phyloP scores from a whole-genome alignment of 2,888 invertebrate species.

The Nasonovia ribisnigri region DNA sequence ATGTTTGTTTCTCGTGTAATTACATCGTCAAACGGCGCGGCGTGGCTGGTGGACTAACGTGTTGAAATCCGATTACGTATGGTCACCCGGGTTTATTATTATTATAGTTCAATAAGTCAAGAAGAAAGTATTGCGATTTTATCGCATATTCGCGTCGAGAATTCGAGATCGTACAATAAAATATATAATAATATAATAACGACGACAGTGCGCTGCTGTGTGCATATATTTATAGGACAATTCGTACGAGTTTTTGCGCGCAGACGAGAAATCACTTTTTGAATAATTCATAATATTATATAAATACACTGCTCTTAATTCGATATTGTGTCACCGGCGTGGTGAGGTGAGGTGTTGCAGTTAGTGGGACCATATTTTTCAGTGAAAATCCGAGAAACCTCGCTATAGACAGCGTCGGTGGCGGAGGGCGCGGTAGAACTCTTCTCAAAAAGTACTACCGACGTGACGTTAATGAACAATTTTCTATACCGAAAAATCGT shows the following conservation, averaged over 20 bases:
- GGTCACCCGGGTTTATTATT: background rate
- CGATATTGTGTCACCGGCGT: conserved; percentile 8
- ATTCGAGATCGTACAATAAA: background rate
- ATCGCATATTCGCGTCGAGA: background rate
- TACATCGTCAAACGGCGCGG: background rate
- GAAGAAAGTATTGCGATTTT: background rate
- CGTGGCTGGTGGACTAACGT: background rate
- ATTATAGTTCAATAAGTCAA: background rate
- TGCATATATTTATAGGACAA: background rate
- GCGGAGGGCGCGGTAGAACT: background rate
- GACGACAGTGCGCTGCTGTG: background rate
- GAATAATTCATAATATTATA: conserved; percentile 59
- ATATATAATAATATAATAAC: background rate
- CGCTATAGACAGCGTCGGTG: background rate
- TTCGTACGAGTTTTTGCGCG: conserved; percentile 17
- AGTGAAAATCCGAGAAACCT: conserved; percentile 15
- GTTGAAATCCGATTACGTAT: background rate
- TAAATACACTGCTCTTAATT: conserved; percentile 34
- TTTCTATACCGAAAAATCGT: conserved; percentile 48
- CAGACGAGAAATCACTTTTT: conserved; percentile 53
- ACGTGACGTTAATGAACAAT: conserved; percentile 64
- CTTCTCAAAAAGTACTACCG: conserved; percentile 54
- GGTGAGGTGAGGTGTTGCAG: background rate
- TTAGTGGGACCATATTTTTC: background rate
- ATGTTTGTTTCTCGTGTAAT: conserved; percentile 1